phyloP scores from a whole-genome alignment of 2,797 vertebrate genomes.

The Salmo trutta region DNA sequence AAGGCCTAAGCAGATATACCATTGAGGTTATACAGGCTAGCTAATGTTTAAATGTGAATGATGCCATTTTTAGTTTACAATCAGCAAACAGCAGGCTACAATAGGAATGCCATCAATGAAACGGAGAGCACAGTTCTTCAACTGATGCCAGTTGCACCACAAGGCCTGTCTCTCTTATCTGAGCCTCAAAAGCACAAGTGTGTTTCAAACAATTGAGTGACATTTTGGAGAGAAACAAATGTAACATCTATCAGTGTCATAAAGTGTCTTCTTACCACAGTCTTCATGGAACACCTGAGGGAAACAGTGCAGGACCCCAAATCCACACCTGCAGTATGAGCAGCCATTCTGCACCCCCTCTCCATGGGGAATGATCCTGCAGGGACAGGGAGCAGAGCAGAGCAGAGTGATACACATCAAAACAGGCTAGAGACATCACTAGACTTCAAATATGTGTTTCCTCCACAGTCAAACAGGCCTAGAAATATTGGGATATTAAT shows the following conservation, averaged over 20 bases:
- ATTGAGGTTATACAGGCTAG: background rate
- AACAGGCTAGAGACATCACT: background rate
- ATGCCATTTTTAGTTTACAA: no score
- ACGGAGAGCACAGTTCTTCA: no score
- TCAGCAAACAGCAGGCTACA: no score
- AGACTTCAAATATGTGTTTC: background rate
- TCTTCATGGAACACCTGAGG: conserved; percentile 74
- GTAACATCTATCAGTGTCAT: background rate
- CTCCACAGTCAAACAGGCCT: background rate
- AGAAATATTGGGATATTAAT: background rate
- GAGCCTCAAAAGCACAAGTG: no score
- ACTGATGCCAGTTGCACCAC: no score
- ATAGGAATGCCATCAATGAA: no score
- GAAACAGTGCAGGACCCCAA: conserved; percentile 85
- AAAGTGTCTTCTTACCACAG: conserved; percentile 82
- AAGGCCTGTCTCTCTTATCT: no score
- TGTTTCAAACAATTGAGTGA: background rate
- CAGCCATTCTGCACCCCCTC: conserved; percentile 88
- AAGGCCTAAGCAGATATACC: background rate
- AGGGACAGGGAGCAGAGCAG: background rate
- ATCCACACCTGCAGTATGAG: conserved; percentile 87
- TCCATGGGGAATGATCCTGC: conserved; percentile 81
- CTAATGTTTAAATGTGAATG: background rate
- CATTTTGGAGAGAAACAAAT: background rate
- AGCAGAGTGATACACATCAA: background rate